Percentiles rank a stretch among this genome's conserved stretches.
Conservation (phyloP, 2,888 invertebrate species). For the Drosophila multiciliata region DNA sequence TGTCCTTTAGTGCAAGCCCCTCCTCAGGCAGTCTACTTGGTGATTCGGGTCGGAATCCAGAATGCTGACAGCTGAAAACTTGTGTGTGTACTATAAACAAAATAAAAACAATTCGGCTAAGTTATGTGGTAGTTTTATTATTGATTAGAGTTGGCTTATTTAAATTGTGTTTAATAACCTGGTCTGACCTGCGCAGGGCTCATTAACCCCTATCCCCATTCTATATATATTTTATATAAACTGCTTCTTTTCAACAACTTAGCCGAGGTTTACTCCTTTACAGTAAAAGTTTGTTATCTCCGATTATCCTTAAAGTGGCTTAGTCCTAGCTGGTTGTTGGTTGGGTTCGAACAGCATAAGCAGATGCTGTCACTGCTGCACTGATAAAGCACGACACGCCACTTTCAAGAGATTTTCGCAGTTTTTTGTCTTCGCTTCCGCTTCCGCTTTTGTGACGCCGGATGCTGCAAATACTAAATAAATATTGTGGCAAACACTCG, state of each 20-base stretch:
- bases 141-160: slow-evolving; percentile 10
- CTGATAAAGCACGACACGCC: slow-evolving; percentile 60
- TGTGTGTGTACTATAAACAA: neutral
- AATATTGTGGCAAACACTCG: slow-evolving; percentile 21
- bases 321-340: neutral
- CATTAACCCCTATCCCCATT: slow-evolving; percentile 23
- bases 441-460: slow-evolving; percentile 20
- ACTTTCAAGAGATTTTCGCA: slow-evolving; percentile 2
- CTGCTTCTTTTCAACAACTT: neutral
- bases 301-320: slow-evolving; percentile 23
- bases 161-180: neutral
- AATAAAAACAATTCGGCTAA: neutral
- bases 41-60: neutral
- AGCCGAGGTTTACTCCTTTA: neutral
- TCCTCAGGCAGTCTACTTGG: neutral
- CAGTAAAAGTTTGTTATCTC: neutral
- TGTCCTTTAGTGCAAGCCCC: neutral
- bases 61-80: neutral
- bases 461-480: slow-evolving; percentile 18
- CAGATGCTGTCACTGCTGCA: slow-evolving; percentile 22
- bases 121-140: neutral
- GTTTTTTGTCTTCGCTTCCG: slow-evolving; percentile 25
- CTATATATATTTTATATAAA: neutral
- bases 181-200: slow-evolving; percentile 2
- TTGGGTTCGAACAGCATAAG: neutral